phyloP scores from a whole-genome alignment of 2,797 vertebrate species.

The Vipera ursinii region DNA sequence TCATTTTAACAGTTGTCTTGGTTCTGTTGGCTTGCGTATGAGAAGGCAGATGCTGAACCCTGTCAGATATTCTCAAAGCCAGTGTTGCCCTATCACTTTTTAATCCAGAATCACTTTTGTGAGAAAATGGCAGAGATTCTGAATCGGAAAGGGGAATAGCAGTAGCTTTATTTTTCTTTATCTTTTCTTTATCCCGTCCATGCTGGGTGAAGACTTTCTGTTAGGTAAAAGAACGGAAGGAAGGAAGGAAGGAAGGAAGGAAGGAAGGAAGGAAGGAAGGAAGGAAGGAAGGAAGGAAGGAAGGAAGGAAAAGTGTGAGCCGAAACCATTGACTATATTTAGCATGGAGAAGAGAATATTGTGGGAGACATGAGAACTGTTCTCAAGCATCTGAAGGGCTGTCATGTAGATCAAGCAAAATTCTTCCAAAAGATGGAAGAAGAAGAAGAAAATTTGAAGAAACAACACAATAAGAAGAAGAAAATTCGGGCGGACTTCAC shows the following conservation, averaged over 20 bases:
- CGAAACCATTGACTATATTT: neutral
- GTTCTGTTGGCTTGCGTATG: neutral
- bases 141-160: neutral
- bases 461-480: neutral
- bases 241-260: neutral
- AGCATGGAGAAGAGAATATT: neutral
- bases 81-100: neutral
- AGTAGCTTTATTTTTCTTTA: neutral
- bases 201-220: neutral
- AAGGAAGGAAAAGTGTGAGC: too few species aligned
- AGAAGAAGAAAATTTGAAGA: neutral
- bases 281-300: too few species aligned
- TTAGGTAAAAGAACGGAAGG: neutral
- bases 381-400: neutral
- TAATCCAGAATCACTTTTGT: fast-evolving
- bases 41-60: fast-evolving
- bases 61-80: neutral
- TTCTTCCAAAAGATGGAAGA: neutral
- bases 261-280: neutral
- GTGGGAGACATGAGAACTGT: neutral
- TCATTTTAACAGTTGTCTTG: conserved; percentile 28
- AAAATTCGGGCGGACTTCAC: neutral
- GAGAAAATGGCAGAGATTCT: neutral
- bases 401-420: neutral
- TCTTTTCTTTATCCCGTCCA: neutral